phyloP scores from a whole-genome alignment of 2,888 invertebrate species.

The Troides helena region DNA sequence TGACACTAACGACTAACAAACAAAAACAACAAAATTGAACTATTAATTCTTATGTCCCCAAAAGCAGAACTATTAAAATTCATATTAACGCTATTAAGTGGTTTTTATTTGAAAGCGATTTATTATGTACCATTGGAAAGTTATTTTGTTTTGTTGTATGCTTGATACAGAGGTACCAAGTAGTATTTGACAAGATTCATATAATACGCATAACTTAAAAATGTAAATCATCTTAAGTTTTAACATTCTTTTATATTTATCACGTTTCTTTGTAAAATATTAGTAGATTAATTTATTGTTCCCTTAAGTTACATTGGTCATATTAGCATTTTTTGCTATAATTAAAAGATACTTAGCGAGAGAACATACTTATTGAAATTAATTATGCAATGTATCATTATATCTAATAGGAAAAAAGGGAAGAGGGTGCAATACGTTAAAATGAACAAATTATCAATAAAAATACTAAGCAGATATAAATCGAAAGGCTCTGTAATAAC shows the following conservation, averaged over 20 bases:
- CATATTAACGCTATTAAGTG: conserved; percentile 53
- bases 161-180: neutral
- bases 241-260: no score
- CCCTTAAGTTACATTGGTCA: no score
- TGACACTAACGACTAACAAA: conserved; percentile 71
- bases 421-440: no score
- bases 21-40: conserved; percentile 70
- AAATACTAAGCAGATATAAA: neutral
- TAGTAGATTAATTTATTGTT: no score
- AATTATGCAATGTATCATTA: no score
- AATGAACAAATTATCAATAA: neutral
- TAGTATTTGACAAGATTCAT: neutral
- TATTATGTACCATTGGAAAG: conserved; percentile 43
- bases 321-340: no score
- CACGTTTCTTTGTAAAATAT: no score
- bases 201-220: neutral
- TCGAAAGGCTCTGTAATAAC: neutral
- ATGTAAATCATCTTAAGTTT: neutral
- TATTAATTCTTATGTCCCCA: conserved; percentile 68
- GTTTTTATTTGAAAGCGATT: conserved; percentile 38
- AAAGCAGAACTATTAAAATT: conserved; percentile 50
- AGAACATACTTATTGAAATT: no score
- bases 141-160: neutral
- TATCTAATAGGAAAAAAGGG: no score
- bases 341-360: no score